Conservation (phyloP, 2,888 invertebrate species). For the Halictus ligatus region DNA sequence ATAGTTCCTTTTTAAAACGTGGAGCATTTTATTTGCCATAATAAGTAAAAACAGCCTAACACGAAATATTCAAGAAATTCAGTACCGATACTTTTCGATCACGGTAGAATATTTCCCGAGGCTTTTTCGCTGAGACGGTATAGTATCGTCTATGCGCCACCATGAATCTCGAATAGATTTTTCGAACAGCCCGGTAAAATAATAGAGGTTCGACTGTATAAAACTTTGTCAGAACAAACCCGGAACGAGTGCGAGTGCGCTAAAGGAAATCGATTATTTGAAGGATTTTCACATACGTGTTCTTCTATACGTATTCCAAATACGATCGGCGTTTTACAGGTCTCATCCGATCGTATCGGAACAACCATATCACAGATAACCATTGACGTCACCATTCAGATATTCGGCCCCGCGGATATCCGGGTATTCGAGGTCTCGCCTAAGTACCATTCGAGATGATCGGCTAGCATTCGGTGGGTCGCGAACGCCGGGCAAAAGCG, state of each 20-base stretch:
- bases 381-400: slow-evolving; percentile 44
- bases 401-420: slow-evolving; percentile 52
- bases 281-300: slow-evolving; percentile 1
- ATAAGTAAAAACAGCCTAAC: not conserved
- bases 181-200: not conserved
- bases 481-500: slow-evolving; percentile 58
- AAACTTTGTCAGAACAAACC: not conserved
- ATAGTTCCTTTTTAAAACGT: too few relatives aligned
- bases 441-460: slow-evolving; percentile 51
- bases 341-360: slow-evolving; percentile 30
- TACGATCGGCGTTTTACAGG: slow-evolving; percentile 13
- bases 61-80: not conserved
- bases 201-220: not conserved
- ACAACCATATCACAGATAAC: slow-evolving; percentile 42
- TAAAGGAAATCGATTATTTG: slow-evolving; percentile 14
- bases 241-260: not conserved
- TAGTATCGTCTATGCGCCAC: not conserved
- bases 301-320: slow-evolving; percentile 9
- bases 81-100: not conserved
- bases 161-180: not conserved
- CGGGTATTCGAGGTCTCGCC: slow-evolving; percentile 36
- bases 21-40: too few relatives aligned
- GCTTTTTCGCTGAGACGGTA: not conserved
- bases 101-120: not conserved
- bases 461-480: slow-evolving; percentile 32